A percentile compares a stretch with the other conserved stretches of the same genome.
phyloP scores from a whole-genome alignment of 2,113 vertebrate genomes.

The Hemiscyllium ocellatum region DNA sequence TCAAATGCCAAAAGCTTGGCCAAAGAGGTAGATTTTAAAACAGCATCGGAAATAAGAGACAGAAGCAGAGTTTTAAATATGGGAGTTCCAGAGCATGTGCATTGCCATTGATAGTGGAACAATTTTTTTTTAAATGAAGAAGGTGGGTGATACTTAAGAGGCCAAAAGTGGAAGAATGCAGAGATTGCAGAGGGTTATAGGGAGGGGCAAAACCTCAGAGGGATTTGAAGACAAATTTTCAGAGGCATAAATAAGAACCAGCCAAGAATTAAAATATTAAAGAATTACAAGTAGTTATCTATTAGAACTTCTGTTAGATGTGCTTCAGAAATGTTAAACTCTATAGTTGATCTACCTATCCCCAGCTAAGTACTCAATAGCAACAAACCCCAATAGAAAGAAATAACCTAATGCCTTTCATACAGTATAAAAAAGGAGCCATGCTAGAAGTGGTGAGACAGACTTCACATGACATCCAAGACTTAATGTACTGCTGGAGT shows the following conservation, averaged over 20 bases:
- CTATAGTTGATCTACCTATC: neutral
- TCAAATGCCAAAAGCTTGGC: neutral
- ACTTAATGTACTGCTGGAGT: neutral
- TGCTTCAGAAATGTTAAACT: neutral
- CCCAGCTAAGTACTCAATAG: neutral
- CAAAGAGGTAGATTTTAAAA: neutral
- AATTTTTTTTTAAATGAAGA: neutral
- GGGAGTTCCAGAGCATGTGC: neutral
- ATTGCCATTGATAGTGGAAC: neutral
- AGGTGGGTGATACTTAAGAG: neutral
- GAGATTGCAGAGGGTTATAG: neutral
- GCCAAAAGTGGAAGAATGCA: neutral
- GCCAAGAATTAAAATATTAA: neutral
- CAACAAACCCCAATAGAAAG: neutral
- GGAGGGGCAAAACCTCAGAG: too few species aligned
- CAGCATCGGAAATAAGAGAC: neutral
- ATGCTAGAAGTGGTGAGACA: neutral
- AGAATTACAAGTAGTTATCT: neutral
- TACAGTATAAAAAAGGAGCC: neutral
- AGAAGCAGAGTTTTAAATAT: neutral
- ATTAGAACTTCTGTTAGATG: neutral
- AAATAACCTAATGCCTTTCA: neutral
- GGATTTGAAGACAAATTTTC: too few species aligned
- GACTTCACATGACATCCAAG: neutral
- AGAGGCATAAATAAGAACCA: neutral